Percentiles rank a stretch among this genome's conserved stretches.
Evolutionary conservation across 2,888 invertebrate species (phyloP).

Genomic region (Limnephilus marmoratus): DNA sequence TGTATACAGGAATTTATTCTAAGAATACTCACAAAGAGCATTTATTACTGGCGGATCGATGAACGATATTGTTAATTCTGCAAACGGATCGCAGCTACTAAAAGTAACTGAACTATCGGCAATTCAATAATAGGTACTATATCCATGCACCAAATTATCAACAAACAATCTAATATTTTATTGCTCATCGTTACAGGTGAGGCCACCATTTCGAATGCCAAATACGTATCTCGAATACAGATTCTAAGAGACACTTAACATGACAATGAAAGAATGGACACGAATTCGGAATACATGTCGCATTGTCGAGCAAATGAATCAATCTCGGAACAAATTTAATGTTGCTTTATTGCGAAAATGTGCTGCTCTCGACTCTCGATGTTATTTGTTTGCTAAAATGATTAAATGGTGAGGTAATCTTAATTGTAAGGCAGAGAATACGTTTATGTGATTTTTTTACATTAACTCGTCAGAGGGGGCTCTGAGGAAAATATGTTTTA

Average conservation of each 20-base stretch:
- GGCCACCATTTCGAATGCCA: background rate
- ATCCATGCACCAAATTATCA: background rate
- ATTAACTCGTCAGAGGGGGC: no score
- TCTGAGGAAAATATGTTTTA: no score
- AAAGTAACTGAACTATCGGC: no score
- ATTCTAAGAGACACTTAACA: constrained; percentile 22
- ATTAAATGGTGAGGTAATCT: background rate
- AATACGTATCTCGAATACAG: constrained; percentile 7
- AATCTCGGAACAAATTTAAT: background rate
- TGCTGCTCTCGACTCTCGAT: background rate
- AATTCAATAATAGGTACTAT: no score
- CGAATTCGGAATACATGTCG: background rate
- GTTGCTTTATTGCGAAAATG: background rate
- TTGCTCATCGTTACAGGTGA: constrained; percentile 3
- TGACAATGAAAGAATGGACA: constrained; percentile 18
- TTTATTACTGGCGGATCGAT: background rate
- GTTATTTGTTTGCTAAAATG: background rate
- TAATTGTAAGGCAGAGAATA: background rate
- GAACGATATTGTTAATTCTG: background rate
- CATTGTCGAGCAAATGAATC: background rate
- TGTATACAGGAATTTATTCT: background rate
- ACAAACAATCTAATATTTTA: background rate
- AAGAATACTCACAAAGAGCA: background rate
- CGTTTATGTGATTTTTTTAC: no score
- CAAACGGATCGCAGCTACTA: background rate